These are phyloP conservation scores for Epinephelus lanceolatus DNA, from an alignment of 2,113 vertebrate genomes.

Conservation along the genomic window DNA sequence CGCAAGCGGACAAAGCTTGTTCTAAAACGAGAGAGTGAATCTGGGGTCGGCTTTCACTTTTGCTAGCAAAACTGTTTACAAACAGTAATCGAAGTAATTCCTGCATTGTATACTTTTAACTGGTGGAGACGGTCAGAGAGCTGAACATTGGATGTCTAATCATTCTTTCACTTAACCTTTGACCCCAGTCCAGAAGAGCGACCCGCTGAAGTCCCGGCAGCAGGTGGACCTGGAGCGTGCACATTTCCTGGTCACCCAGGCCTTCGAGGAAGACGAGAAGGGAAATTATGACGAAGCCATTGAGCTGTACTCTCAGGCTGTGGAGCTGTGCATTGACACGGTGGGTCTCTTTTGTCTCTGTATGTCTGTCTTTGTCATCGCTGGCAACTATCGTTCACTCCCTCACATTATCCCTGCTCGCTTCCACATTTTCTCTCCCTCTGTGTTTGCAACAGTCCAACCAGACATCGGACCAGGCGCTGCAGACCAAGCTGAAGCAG, in stretches of 20 bases:
- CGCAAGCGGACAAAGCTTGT: too few relatives aligned
- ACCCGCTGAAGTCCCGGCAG: constrained; percentile 94
- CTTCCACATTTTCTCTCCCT: neutral
- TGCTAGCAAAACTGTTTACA: too few relatives aligned
- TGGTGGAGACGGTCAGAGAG: too few relatives aligned
- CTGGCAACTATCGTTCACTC: neutral
- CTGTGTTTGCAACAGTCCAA: constrained; percentile 85
- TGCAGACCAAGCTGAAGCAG: constrained; percentile 96
- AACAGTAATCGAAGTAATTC: too few relatives aligned
- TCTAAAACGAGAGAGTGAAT: too few relatives aligned
- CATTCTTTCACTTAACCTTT: neutral
- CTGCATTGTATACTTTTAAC: too few relatives aligned
- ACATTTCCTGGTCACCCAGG: constrained; percentile 96
- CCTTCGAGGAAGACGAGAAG: constrained; percentile 97
- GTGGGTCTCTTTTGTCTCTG: constrained; percentile 79
- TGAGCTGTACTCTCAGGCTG: constrained; percentile 95
- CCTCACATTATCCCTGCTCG: neutral
- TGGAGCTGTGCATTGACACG: constrained; percentile 96
- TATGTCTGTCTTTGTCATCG: neutral
- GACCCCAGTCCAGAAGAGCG: constrained; percentile 89
- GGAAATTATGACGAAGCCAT: constrained; percentile 93
- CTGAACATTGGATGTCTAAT: neutral
- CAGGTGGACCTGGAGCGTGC: constrained; percentile 96
- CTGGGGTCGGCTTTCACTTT: too few relatives aligned
- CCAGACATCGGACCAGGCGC: constrained; percentile 91